These are phyloP conservation scores for Eupithecia tripunctaria DNA, from an alignment of 2,888 invertebrate genomes.

Conservation along the genomic window DNA sequence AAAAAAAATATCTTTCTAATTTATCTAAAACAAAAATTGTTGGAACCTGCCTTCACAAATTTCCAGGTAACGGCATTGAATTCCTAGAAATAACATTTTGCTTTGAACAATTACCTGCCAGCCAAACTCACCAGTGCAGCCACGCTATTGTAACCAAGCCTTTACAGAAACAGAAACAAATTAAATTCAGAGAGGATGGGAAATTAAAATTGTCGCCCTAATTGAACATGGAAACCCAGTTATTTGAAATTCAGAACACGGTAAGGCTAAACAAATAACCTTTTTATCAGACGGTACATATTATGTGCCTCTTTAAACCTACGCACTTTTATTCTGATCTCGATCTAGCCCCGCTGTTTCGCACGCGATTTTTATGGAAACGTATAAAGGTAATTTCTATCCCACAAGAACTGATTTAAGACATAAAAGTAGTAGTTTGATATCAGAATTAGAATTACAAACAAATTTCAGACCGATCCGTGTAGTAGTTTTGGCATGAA, in stretches of 20 bases:
- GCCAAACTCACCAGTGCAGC: not conserved
- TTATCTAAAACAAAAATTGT: not conserved
- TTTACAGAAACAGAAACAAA: conserved; percentile 35
- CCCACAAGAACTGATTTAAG: too few relatives aligned
- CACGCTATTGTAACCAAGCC: conserved; percentile 3
- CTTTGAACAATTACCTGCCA: not conserved
- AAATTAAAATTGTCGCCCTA: conserved; percentile 44
- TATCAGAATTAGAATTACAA: too few relatives aligned
- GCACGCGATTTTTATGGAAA: too few relatives aligned
- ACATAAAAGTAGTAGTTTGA: too few relatives aligned
- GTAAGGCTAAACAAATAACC: conserved; percentile 22
- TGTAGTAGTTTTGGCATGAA: too few relatives aligned
- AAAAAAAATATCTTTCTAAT: too few relatives aligned
- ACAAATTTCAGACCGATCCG: too few relatives aligned
- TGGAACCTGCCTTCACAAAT: not conserved
- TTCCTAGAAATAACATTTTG: not conserved
- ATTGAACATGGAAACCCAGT: conserved; percentile 42
- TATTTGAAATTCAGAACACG: conserved; percentile 39
- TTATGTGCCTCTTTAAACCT: conserved; percentile 4
- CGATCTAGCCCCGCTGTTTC: too few relatives aligned
- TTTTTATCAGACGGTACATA: conserved; percentile 18
- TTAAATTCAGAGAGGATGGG: conserved; percentile 38
- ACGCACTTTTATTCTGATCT: not conserved
- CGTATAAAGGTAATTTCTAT: too few relatives aligned
- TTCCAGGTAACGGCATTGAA: not conserved